Base-by-base conservation (phyloP, 1,140 invertebrate species). In the Drosophila guanche region DNA sequence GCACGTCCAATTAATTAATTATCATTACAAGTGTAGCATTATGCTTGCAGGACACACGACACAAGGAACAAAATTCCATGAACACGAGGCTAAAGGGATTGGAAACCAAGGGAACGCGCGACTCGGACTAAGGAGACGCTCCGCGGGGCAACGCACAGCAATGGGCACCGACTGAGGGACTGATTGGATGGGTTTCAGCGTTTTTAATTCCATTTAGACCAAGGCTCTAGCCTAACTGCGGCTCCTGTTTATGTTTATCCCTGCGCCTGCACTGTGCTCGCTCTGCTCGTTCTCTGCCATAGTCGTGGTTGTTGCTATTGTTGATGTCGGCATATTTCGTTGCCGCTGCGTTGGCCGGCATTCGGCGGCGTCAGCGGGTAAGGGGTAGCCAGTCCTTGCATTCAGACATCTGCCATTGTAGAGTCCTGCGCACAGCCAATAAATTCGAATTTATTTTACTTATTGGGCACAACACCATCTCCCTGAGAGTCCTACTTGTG, bases 231-330 rank as follows among this genome's bases (percentile, higher is more conserved):
- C 22, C 46, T 50, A 69, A 74, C 70, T 74, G 47, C 16, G 45
- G 25, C 69, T 68, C 56, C 77, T 88, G 83, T 86, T 88, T 86
- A 86, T 88, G 71, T 86, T 86, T 86, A 86, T 88, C 51, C 70
- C 61, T 86, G 78, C 66, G 83, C 70, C 70, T 74, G 70, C 70
- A 74, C 63, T 57, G 70, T 55, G 29, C 46, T 51, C 68, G 66
- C 69, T 63, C 68, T 70, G 25, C 42, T 66, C 55, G 68, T 56
- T 57, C 16, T 50, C 48, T 48, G 58, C 23, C 57, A 46, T 23
- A 47, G 52, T 27, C 33, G 25, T 73, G 73, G 57, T 52, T 45
- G 52, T 66, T 70, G 45, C 63, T 77, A 29, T 77, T 78, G 59
- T 66, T 88, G 71, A 68, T 88, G 81, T 86, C 83, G 83, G 83